Conservation (phyloP, 2,113 vertebrate species). For the Phaetusa simplex region DNA sequence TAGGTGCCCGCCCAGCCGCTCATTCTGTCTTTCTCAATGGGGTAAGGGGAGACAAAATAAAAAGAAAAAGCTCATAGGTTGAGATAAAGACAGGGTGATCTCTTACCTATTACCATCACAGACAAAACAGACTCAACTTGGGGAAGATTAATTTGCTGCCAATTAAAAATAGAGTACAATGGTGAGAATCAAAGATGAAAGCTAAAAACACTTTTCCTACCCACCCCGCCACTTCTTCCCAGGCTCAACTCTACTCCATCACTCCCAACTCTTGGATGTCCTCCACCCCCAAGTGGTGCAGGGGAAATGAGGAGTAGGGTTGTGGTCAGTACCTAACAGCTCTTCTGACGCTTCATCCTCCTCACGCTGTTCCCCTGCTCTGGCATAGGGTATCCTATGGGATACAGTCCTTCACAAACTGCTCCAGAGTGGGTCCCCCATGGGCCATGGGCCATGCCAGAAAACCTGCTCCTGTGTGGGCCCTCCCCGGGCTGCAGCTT, state of each 20-base stretch:
- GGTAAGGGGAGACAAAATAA: not conserved
- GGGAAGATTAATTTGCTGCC: not conserved
- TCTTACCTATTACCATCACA: not conserved
- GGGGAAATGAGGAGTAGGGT: not conserved
- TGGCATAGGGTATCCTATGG: not conserved
- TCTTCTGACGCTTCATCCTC: not conserved
- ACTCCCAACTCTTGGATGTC: not conserved
- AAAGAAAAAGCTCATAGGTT: not conserved
- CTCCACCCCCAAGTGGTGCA: fast-evolving
- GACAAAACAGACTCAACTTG: not conserved
- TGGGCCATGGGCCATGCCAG: not conserved
- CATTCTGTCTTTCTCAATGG: not conserved
- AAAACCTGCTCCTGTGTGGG: not conserved
- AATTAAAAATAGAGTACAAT: not conserved
- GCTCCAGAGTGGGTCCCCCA: fast-evolving
- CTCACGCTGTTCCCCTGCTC: not conserved
- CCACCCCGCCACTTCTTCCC: not conserved
- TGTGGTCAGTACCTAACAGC: not conserved
- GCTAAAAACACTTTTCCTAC: not conserved
- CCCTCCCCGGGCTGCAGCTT: not conserved
- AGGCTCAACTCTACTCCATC: not conserved
- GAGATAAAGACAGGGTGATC: not conserved
- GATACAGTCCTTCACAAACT: not conserved
- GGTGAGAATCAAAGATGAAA: not conserved
- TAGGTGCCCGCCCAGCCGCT: not conserved